phyloP scores from a whole-genome alignment of 2,113 vertebrate species.

The Ophthalmolycus amberensis region DNA sequence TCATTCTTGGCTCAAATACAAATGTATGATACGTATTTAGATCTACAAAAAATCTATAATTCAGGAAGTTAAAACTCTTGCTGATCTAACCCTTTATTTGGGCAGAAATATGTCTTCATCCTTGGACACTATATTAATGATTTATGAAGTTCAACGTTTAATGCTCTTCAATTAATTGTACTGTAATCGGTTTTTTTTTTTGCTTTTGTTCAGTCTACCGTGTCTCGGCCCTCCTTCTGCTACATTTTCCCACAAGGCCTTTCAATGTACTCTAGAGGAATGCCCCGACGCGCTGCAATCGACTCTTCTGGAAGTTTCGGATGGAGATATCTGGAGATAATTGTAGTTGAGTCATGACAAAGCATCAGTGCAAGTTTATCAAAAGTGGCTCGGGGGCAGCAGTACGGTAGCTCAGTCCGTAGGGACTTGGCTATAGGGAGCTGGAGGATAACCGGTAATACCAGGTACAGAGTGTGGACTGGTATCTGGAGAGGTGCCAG shows the following conservation, averaged over 20 bases:
- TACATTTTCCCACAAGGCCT: conserved; percentile 24
- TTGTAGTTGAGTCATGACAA: neutral
- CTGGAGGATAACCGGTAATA: neutral
- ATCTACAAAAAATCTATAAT: neutral
- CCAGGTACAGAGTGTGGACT: neutral
- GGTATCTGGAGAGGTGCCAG: too few relatives aligned
- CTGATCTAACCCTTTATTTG: neutral
- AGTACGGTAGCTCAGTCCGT: neutral
- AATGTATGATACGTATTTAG: neutral
- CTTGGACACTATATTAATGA: neutral
- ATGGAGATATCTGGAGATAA: neutral
- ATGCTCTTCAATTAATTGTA: neutral
- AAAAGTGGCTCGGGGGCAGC: neutral
- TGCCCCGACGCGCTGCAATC: neutral
- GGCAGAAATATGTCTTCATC: neutral
- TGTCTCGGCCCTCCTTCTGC: neutral
- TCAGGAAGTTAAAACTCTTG: neutral
- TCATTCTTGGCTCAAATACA: neutral
- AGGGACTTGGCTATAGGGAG: neutral
- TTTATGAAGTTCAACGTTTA: neutral
- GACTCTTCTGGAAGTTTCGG: neutral
- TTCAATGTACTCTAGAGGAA: neutral
- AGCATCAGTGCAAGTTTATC: neutral
- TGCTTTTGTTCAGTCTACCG: neutral
- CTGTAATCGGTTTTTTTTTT: neutral